Percentiles rank a stretch among this genome's conserved stretches.
Evolutionary conservation across 1,140 invertebrate species (phyloP).

Genomic region (Palaemon carinicauda): DNA sequence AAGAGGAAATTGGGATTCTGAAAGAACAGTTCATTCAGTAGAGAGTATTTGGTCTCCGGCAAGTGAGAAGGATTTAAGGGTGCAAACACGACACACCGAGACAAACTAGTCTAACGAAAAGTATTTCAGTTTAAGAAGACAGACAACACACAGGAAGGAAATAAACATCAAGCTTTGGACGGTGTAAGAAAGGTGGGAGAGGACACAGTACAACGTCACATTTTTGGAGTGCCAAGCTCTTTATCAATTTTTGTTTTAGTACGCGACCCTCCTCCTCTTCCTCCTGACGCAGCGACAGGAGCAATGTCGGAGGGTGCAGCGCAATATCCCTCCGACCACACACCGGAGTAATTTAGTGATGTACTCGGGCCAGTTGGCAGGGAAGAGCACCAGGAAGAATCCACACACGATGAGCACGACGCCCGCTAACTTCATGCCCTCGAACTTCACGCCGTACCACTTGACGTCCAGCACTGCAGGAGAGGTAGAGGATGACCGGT

Average conservation of each 20-base stretch:
- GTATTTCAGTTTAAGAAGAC: too few relatives aligned
- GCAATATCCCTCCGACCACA: slow-evolving; percentile 6
- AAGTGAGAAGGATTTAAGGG: too few relatives aligned
- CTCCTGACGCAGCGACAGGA: not conserved
- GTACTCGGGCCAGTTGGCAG: slow-evolving; percentile 94
- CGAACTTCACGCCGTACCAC: slow-evolving; percentile 83
- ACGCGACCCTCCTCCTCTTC: not conserved
- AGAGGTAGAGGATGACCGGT: slow-evolving; percentile 16
- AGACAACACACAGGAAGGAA: too few relatives aligned
- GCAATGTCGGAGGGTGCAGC: not conserved
- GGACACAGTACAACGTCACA: too few relatives aligned
- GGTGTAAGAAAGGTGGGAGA: too few relatives aligned
- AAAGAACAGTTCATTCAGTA: too few relatives aligned
- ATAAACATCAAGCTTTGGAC: too few relatives aligned
- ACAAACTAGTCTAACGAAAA: too few relatives aligned
- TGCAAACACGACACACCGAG: too few relatives aligned
- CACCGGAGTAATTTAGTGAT: slow-evolving; percentile 87
- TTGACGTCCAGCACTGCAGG: slow-evolving; percentile 84
- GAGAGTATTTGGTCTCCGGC: too few relatives aligned
- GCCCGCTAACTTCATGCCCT: slow-evolving; percentile 93
- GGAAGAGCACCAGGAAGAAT: slow-evolving; percentile 93
- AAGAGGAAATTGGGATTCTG: too few relatives aligned
- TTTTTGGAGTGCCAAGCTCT: too few relatives aligned
- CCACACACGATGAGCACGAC: slow-evolving; percentile 89
- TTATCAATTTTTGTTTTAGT: not conserved